Evolutionary conservation across 2,113 vertebrate genomes (phyloP).

Genomic region (Hippocampus mohnikei): DNA sequence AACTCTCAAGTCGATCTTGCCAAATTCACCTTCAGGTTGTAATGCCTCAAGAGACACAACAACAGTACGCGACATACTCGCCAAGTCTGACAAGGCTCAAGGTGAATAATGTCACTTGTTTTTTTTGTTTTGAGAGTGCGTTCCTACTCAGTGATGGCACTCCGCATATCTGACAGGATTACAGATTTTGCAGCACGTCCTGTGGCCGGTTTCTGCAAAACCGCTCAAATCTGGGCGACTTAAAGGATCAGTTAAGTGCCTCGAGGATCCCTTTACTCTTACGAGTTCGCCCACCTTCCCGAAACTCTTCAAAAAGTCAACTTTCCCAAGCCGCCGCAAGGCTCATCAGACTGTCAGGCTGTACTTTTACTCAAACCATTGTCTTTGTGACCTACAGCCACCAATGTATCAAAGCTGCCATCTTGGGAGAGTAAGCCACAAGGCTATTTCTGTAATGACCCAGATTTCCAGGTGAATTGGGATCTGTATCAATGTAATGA

Average conservation of each 20-base stretch:
- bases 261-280: constrained; percentile 32
- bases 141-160: constrained; percentile 42
- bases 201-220: constrained; percentile 49
- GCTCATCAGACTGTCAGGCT: constrained; percentile 15
- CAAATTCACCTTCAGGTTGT: constrained; percentile 28
- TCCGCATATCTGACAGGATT: constrained; percentile 49
- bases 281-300: constrained; percentile 39
- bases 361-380: constrained; percentile 43
- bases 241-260: constrained; percentile 60
- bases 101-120: neutral
- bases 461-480: constrained; percentile 65
- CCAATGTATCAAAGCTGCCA: constrained; percentile 62
- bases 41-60: constrained; percentile 16
- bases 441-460: constrained; percentile 71
- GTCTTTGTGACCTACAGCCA: constrained; percentile 68
- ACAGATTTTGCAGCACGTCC: constrained; percentile 40
- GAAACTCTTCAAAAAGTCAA: constrained; percentile 36
- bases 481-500: constrained; percentile 54
- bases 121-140: constrained; percentile 5
- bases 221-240: constrained; percentile 54
- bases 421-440: constrained; percentile 53
- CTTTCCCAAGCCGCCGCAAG: constrained; percentile 12
- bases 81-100: neutral
- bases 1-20: constrained; percentile 18
- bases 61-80: neutral